Conservation (phyloP, 2,888 invertebrate species). For the Hymenopus coronatus region DNA sequence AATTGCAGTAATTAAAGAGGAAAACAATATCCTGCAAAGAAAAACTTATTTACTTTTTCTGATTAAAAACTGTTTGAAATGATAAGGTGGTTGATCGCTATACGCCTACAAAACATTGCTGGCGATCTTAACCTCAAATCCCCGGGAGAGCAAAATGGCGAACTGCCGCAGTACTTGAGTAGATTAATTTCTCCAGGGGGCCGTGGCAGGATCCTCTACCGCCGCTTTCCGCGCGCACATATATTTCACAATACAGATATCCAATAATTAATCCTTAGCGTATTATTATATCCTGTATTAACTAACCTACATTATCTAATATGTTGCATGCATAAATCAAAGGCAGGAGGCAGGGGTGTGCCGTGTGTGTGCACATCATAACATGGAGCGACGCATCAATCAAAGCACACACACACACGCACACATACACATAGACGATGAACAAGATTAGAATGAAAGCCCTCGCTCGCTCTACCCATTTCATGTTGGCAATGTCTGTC, state of each 20-base stretch:
- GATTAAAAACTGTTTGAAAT: no score
- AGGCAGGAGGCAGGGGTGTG: not conserved
- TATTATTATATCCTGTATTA: slow-evolving; percentile 19
- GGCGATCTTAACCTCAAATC: not conserved
- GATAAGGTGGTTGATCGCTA: no score
- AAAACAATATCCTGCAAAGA: no score
- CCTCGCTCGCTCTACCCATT: not conserved
- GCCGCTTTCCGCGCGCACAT: not conserved
- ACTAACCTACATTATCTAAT: slow-evolving; percentile 16
- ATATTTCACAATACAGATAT: not conserved
- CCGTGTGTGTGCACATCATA: not conserved
- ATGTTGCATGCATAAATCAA: slow-evolving; percentile 17
- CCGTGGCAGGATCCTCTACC: not conserved
- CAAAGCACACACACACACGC: not conserved
- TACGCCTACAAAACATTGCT: no score
- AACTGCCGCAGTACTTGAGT: not conserved
- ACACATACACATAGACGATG: not conserved
- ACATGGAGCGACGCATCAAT: slow-evolving; percentile 10
- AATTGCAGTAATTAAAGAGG: no score
- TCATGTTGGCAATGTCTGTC: not conserved
- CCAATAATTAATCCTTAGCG: slow-evolving; percentile 16
- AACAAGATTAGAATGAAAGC: slow-evolving; percentile 16
- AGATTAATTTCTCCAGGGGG: not conserved
- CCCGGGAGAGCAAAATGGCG: not conserved
- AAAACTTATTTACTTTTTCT: no score